These are phyloP conservation scores for Phthorimaea operculella DNA, from an alignment of 1,140 invertebrate genomes.

Conservation along the genomic window DNA sequence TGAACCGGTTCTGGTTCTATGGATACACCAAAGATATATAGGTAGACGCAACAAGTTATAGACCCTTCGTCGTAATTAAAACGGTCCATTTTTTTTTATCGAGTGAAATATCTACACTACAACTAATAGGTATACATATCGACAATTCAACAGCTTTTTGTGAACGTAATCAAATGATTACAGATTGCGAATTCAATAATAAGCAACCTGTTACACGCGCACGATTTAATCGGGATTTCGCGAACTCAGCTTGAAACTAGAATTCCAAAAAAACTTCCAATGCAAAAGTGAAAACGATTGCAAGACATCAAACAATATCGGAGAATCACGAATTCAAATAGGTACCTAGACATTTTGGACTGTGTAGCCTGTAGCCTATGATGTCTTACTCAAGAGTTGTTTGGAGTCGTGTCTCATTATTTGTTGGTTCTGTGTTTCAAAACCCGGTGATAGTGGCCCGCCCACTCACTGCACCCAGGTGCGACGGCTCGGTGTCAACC, in stretches of 20 bases:
- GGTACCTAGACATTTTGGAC: too few species aligned
- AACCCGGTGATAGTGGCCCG: conserved; percentile 32
- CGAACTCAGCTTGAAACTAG: too few species aligned
- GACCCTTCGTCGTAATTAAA: conserved; percentile 18
- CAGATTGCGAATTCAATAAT: too few species aligned
- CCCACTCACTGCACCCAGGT: conserved; percentile 49
- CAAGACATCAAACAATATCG: too few species aligned
- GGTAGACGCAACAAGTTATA: conserved; percentile 45
- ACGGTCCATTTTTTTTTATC: background rate
- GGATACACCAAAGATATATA: conserved; percentile 36
- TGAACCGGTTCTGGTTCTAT: conserved; percentile 41
- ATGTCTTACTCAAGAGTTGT: conserved; percentile 10
- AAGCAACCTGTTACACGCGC: too few species aligned
- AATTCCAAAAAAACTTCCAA: too few species aligned
- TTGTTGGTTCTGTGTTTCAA: conserved; percentile 30
- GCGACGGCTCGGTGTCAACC: conserved; percentile 30
- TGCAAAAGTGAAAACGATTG: too few species aligned
- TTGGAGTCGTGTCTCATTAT: conserved; percentile 24
- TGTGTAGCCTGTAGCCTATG: conserved; percentile 7
- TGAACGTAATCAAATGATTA: too few species aligned
- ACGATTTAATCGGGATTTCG: too few species aligned
- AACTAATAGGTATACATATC: too few species aligned
- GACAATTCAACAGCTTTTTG: too few species aligned
- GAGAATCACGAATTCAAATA: too few species aligned
- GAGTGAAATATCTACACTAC: background rate